These are phyloP conservation scores for Acinonyx jubatus DNA, from an alignment of 2,113 vertebrate genomes.

Conservation along the genomic window DNA sequence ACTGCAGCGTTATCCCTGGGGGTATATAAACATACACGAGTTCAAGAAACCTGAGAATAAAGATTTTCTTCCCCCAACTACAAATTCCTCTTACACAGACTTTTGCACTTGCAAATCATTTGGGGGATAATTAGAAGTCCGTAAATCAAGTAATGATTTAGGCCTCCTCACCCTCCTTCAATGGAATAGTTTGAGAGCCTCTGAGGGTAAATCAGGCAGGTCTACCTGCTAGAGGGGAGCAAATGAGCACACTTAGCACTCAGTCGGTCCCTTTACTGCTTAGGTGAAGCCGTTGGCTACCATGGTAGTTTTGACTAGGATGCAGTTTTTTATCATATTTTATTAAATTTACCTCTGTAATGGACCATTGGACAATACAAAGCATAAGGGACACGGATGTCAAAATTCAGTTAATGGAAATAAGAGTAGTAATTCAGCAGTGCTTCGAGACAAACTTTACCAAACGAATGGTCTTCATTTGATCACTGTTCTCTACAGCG, in stretches of 20 bases:
- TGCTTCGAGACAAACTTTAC: neutral
- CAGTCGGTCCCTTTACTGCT: neutral
- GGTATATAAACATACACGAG: neutral
- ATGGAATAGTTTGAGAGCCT: neutral
- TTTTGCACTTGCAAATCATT: neutral
- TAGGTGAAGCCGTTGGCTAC: neutral
- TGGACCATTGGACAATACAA: neutral
- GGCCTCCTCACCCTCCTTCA: neutral
- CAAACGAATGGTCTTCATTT: slow-evolving; percentile 11
- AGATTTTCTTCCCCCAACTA: neutral
- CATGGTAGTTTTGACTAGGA: neutral
- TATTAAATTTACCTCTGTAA: neutral
- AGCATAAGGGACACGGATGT: neutral
- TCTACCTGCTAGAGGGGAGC: neutral
- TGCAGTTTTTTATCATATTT: neutral
- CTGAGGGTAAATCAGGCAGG: neutral
- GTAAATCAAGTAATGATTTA: neutral
- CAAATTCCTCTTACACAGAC: neutral
- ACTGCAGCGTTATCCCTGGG: neutral
- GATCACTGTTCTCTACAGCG: neutral
- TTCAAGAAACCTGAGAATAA: neutral
- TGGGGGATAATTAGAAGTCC: neutral
- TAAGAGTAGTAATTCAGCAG: neutral
- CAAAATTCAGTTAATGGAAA: neutral
- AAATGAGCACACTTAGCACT: neutral